Base-by-base conservation (phyloP, 2,113 vertebrate species). In the Etia nguti region DNA sequence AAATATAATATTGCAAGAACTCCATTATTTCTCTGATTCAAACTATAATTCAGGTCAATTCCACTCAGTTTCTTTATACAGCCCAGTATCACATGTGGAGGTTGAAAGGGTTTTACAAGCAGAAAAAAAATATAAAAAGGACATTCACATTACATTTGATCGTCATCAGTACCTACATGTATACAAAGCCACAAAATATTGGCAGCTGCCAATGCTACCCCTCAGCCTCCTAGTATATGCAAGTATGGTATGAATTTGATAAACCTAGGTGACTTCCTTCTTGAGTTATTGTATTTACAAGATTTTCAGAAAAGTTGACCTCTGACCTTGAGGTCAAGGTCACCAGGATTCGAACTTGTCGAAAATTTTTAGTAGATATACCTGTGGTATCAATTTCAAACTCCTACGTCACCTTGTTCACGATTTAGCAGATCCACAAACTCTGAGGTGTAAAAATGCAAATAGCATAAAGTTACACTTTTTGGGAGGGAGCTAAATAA, bases 1-100 rank as follows among this genome's bases (percentile, higher is more conserved):
- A 92, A 86, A 94, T 90, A 52, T 73, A 82, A 87, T 8, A 86
- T 79, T 6, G 55, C 3, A 16, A 56, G 2, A 34, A 34, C 16
- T 36, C 4, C 38, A 75, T 60, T 50, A 82, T 82, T 80, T 70
- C 10, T 38, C 15, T 38, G 24, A 48, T 77, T 31, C 18, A 56
- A 18, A 50, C 10, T 10, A 7, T 31, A 54, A 62, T 38, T 41
- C 8, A 55, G 26, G 10, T 81, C 38, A 81, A 43, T 57, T 43
- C 22, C 22, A 59, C 12, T 41, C 36, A 24, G 8, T 57, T 75
- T 48, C 43, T 48, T 26, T 50, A 29, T 31, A 75, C 70, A 50
- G 24, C 16, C 70, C 43, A 77, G 20, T 77, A 77, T 77, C 70
- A 50, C 24, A 0, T 77, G 43, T 77, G 43, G 4, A 20, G 26